phyloP scores from a whole-genome alignment of 1,140 invertebrate species.

The Tetragnatha versicolor region DNA sequence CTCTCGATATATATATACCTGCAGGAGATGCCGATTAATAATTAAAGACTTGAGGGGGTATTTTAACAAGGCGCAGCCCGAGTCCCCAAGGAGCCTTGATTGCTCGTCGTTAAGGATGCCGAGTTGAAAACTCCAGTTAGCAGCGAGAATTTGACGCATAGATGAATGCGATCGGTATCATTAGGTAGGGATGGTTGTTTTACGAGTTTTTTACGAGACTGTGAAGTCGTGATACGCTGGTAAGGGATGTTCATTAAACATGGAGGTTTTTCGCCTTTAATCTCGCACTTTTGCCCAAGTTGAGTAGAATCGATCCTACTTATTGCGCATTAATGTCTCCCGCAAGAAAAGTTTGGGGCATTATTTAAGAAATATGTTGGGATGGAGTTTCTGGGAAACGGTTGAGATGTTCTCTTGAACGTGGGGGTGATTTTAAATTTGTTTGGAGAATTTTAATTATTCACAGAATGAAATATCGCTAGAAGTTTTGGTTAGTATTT shows the following conservation, averaged over 20 bases:
- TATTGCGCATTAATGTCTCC: too few species aligned
- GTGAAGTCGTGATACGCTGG: not conserved
- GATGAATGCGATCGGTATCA: slow-evolving; percentile 31
- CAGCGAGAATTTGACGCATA: slow-evolving; percentile 28
- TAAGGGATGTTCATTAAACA: not conserved
- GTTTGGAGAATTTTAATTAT: too few species aligned
- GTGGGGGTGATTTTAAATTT: too few species aligned
- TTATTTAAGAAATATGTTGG: too few species aligned
- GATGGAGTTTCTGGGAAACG: too few species aligned
- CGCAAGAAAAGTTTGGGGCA: too few species aligned
- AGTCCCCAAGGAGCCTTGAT: slow-evolving; percentile 30
- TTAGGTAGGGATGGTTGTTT: slow-evolving; percentile 35
- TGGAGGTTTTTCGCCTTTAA: not conserved
- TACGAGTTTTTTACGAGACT: slow-evolving; percentile 28
- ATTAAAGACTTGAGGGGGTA: slow-evolving; percentile 38
- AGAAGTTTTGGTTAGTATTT: too few species aligned
- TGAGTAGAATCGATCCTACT: too few species aligned
- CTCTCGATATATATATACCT: too few species aligned
- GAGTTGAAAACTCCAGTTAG: slow-evolving; percentile 35
- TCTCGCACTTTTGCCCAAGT: not conserved
- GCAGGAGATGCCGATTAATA: slow-evolving; percentile 39
- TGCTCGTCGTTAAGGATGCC: slow-evolving; percentile 28
- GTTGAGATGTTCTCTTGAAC: too few species aligned
- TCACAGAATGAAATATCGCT: too few species aligned
- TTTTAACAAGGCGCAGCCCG: slow-evolving; percentile 28